A percentile compares a stretch with the other conserved stretches of the same genome.
These are phyloP conservation scores for Rhynchotus rufescens DNA, from an alignment of 2,797 vertebrate species.

Conservation along the genomic window DNA sequence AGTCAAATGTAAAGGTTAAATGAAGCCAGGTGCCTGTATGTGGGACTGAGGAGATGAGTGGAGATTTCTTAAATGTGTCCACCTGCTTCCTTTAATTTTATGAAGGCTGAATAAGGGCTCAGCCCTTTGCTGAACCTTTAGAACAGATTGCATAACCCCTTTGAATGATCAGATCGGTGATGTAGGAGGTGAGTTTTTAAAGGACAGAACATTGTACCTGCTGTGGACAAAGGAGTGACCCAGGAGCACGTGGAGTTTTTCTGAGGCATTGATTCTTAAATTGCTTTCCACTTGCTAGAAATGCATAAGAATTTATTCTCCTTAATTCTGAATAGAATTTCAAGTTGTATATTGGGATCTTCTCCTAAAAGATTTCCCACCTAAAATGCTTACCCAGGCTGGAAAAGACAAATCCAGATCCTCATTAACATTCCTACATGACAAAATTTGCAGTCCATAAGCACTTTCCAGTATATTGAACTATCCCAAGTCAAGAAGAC, in stretches of 20 bases:
- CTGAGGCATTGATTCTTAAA: neutral
- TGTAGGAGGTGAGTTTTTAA: neutral
- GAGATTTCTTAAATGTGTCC: neutral
- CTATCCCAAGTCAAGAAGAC: conserved; percentile 34
- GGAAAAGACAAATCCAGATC: conserved; percentile 41
- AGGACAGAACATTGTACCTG: neutral
- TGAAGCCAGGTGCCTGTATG: conserved; percentile 38
- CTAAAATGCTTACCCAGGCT: conserved; percentile 22
- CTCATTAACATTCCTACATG: conserved; percentile 39
- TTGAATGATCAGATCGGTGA: neutral
- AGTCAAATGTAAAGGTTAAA: conserved; percentile 58
- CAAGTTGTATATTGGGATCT: neutral
- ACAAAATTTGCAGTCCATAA: conserved; percentile 39
- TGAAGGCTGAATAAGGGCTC: neutral
- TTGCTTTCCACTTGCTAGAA: conserved; percentile 16
- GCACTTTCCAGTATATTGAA: conserved; percentile 47
- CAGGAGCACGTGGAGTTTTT: neutral
- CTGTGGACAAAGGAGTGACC: neutral
- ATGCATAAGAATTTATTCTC: neutral
- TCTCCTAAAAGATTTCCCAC: neutral
- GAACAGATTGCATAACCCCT: neutral
- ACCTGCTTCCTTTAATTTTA: neutral
- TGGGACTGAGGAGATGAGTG: neutral
- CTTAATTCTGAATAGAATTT: conserved; percentile 5
- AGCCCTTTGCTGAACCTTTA: neutral